Evolutionary conservation across 2,888 invertebrate species (phyloP), one percentile per base, ranked within the genome.

Genomic region (Pycnomerus fuliginosus): DNA sequence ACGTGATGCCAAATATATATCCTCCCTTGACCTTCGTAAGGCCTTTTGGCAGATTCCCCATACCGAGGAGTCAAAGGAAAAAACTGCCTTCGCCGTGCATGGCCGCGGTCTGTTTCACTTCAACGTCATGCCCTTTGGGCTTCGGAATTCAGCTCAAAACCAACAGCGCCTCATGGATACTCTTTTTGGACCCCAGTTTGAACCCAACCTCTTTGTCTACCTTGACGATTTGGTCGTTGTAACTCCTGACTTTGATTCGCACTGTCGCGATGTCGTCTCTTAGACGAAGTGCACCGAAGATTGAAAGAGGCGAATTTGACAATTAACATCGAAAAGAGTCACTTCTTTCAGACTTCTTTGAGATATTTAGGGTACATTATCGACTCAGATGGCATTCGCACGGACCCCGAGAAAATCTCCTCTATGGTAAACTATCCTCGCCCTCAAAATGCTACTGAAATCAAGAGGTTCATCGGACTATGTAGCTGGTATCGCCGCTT

Each of bases 31-130:
- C 36, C 7, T 58, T 13, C 45, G 35, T 0, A 33, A 30, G 2
- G 54, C 54, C n/a, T 58, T 56, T 15, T 56, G 53, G 54, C 58
- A 63, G 41, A 46, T 64, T 10, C 53, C 53, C 2, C 30, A 63
- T 22, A 32, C 44, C 17, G 29, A 39, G 14, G 28, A 33, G 7
- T 55, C 55, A 13, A 10, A 32, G 7, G 56, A 58, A 32, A 61
- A 62, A 40, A 61, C 62, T 13, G 62, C 64, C 3, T 68, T 67
- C 49, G 43, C 50, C 8, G 52, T 66, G 1, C 56, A 56, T 2
- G 51, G 58, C 5, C 34, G 58, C 17, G 62, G 62, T 2, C 47
- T 58, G n/a, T n/a, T n/a, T n/a, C n/a, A n/a, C n/a, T n/a, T n/a
- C n/a, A n/a, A n/a, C n/a, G n/a, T n/a, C n/a, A 34, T 57, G 35